phyloP scores from a whole-genome alignment of 2,797 vertebrate genomes.

The Pantherophis vulpinus region DNA sequence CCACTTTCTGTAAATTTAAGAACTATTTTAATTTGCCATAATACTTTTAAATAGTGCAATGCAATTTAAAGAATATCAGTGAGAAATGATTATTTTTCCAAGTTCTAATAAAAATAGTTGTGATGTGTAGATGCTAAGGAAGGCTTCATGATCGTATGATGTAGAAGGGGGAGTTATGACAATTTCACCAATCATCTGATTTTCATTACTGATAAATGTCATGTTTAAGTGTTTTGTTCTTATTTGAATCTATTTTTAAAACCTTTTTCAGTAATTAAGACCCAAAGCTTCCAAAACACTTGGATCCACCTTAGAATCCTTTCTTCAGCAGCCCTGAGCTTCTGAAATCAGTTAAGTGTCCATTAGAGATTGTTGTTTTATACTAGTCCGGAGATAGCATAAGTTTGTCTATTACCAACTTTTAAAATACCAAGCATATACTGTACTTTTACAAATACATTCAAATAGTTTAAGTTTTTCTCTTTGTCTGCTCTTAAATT shows the following conservation, averaged over 20 bases:
- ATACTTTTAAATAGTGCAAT: not conserved
- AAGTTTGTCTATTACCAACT: not conserved
- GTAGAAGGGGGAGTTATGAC: not conserved
- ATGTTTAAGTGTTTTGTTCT: not conserved
- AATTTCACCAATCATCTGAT: not conserved
- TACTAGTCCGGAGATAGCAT: not conserved
- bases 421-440: not conserved
- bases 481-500: not conserved
- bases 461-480: not conserved
- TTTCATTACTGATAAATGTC: not conserved
- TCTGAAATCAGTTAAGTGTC: not conserved
- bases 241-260: not conserved
- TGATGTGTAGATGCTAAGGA: not conserved
- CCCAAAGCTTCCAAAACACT: not conserved
- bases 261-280: not conserved
- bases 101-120: not conserved
- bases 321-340: not conserved
- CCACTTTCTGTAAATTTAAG: not conserved
- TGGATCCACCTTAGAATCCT: not conserved
- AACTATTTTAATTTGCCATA: not conserved
- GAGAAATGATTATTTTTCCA: not conserved
- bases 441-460: not conserved
- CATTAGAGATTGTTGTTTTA: not conserved
- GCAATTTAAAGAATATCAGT: not conserved
- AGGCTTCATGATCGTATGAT: not conserved